Evolutionary conservation across 2,888 invertebrate genomes (phyloP), one percentile per base, ranked within the genome.

Genomic region (Trilocha varians): DNA sequence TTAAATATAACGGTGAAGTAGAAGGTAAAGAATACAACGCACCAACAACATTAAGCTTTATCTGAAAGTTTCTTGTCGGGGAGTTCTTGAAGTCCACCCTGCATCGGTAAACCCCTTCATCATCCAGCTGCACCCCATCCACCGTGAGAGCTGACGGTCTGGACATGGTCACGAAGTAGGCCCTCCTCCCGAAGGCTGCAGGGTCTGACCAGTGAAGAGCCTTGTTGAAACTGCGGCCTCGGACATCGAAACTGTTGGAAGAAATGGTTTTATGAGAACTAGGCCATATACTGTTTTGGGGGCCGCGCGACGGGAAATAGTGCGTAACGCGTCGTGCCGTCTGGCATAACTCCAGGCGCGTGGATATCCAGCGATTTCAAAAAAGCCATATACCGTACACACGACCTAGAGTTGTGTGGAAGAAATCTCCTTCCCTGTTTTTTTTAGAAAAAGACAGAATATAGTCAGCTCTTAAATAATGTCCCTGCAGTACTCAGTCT

Each of bases 21-120:
- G 1, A 16, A n/a, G n/a, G n/a, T 5, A 36, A 13, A 3, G 3
- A 5, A 8, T 13, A 14, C 14, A 37, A 15, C 39, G 92, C 76
- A 96, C 96, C 95, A 65, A 95, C 92, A 64, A 96, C 95, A 65
- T 94, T 94, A 52, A 96, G 89, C 63, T 93, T 91, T 70, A 96
- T 93, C 61, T 94, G 92, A 68, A 94, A 93, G 75, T 94, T 95
- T 58, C 94, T 89, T 3, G 96, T 95, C 13, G 95, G 95, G 0
- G 94, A 93, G 62, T 94, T 94, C 62, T 93, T 91, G 75, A 96
- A 96, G 83, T 96, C 96, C 32, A 96, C 95, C 47, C 96, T 87
- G 74, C 96, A 96, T 49, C 95, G 87, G 82, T 96, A 96, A 43
- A 88, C 75, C 35, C 95, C 96, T 62, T 95, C 95, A 63, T 96